Evolutionary conservation across 2,797 vertebrate species (phyloP), one percentile per base, ranked within the genome.

Genomic region (Leptodon cayanensis): DNA sequence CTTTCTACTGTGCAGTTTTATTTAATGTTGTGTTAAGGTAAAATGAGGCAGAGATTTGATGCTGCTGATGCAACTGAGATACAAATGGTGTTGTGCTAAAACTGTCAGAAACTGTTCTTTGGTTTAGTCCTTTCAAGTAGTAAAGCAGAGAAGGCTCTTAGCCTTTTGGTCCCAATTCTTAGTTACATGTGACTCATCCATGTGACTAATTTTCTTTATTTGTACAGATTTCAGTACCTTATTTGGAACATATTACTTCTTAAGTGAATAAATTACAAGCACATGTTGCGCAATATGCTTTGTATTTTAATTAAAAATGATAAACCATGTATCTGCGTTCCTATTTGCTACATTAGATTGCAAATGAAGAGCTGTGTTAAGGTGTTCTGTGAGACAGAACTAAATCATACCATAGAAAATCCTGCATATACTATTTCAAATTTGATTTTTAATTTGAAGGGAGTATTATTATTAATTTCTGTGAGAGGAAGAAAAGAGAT

Each of bases 291-390:
- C 25, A 72, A 58, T 67, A 42, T 21, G 18, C 12, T 80, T 92
- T 96, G 20, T 94, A n/a, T 95, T 96, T 96, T 96, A 95, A 94
- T 94, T 88, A 61, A 89, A 95, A 96, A 54, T 26, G 7, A 59
- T 86, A 88, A 92, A 71, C 52, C 14, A 18, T 16, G 8, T 80
- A 82, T 74, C 78, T 94, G 33, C 11, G 21, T 91, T 92, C 29
- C 40, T 86, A 14, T 55, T 87, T 93, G 65, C 78, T 89, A 29
- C 28, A 49, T 90, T 91, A 73, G 26, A 52, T 50, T 85, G 77
- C 93, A 96, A 95, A 76, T 73, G 19, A 95, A 96, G 54, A 76
- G 13, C 37, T 81, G 7, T 73, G 39, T 49, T 85, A 81, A 80
- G 65, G 25, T 77, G 7, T 87, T 93, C 50, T 79, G 7, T 73